These are phyloP conservation scores for Drosophila flavopinicola DNA, from an alignment of 2,888 invertebrate species.

Conservation along the genomic window DNA sequence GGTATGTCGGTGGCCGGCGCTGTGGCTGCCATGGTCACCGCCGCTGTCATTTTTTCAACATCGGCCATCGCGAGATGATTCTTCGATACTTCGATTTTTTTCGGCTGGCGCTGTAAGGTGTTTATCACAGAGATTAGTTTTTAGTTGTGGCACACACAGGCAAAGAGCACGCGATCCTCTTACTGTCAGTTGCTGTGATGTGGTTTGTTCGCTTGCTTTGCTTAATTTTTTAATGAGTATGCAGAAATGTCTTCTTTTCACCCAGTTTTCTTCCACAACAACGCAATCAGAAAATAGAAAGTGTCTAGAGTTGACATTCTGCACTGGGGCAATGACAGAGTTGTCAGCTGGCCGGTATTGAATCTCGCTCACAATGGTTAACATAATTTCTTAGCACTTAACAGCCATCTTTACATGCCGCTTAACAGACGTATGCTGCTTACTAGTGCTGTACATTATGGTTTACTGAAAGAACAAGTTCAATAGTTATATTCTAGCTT, in stretches of 20 bases:
- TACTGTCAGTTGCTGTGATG: slow-evolving; percentile 1
- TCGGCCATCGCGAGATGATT: slow-evolving; percentile 80
- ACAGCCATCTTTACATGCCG: slow-evolving; percentile 11
- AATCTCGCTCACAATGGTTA: slow-evolving; percentile 12
- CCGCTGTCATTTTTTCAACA: slow-evolving; percentile 78
- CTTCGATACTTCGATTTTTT: slow-evolving; percentile 58
- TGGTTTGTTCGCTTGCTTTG: slow-evolving; percentile 3
- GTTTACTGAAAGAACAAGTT: too few relatives aligned
- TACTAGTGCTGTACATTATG: too few relatives aligned
- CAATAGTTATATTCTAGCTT: too few relatives aligned
- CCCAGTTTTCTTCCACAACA: slow-evolving; percentile 70
- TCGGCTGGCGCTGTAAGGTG: slow-evolving; percentile 33
- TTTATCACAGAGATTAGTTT: slow-evolving; percentile 38
- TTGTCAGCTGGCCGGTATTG: slow-evolving; percentile 35
- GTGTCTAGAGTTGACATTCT: slow-evolving; percentile 62
- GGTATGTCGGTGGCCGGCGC: slow-evolving; percentile 73
- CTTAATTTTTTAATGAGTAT: slow-evolving; percentile 14
- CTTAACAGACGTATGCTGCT: slow-evolving; percentile 9
- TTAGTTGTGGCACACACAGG: slow-evolving; percentile 26
- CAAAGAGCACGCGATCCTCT: slow-evolving; percentile 19
- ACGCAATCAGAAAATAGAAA: slow-evolving; percentile 83
- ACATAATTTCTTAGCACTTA: not conserved
- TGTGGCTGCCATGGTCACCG: slow-evolving; percentile 35
- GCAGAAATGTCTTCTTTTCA: slow-evolving; percentile 46
- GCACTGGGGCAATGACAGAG: slow-evolving; percentile 20